Evolutionary conservation across 1,140 invertebrate species (phyloP), one percentile per base, ranked within the genome.

Genomic region (Leguminivora glycinivorella): DNA sequence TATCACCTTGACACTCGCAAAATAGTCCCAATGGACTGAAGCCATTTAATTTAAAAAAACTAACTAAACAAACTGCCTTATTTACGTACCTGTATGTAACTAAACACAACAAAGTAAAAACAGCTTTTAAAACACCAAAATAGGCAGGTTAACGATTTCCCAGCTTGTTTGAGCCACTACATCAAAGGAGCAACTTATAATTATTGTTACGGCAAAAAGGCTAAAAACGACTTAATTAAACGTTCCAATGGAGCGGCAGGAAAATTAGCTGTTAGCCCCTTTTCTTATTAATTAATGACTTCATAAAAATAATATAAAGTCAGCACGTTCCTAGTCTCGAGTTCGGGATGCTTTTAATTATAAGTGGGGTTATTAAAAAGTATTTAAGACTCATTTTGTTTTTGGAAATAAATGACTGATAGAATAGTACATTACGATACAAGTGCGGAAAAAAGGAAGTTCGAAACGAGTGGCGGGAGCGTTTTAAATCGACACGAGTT

Each of bases 161-260:
- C 56, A 26, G 9, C 14, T 29, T 63, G 26, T 63, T 31, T 60
- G 56, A 60, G 58, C 58, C 7, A 56, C 4, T 72, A 78, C 71
- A 78, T 82, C 76, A 82, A 82, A 82, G 76, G 60, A 56, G 69
- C 56, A 80, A 79, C 71, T 79, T 82, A 75, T 82, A 82, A 80
- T 82, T 82, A 80, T 78, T 78, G 76, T 74, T 74, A 72, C 52
- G 72, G 66, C 69, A 77, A 77, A 80, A 77, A 68, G 74, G 73
- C 72, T 66, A 77, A 82, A 80, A 74, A 68, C 56, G 70, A 76
- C 74, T 80, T 77, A 82, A 82, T 82, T 82, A 80, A 78, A 78
- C 74, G 73, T 78, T 76, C 73, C 77, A 76, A 76, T 73, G 71
- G 75, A 70, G 74, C 70, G 58, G 74, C 73, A 71, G 74, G 72